These are phyloP conservation scores for Agriopis leucophaearia DNA, from an alignment of 2,888 invertebrate species.

Conservation along the genomic window DNA sequence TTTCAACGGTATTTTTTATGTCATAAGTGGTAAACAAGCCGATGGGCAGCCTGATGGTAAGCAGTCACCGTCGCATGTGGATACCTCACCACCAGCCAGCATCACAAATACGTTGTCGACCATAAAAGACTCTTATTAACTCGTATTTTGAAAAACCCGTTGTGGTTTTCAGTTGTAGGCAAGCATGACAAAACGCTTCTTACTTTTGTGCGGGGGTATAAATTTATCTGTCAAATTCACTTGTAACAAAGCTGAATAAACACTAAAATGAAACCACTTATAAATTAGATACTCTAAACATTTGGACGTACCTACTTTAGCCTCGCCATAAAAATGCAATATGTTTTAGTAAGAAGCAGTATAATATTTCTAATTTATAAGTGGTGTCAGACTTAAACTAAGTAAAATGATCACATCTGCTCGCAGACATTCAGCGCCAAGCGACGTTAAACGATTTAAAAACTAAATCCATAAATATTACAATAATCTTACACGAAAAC, in stretches of 20 bases:
- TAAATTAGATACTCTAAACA: conserved; percentile 28
- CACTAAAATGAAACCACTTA: conserved; percentile 35
- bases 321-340: background rate
- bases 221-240: conserved; percentile 9
- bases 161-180: background rate
- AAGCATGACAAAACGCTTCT: background rate
- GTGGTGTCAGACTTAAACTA: conserved; percentile 45
- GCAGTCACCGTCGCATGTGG: too few relatives aligned
- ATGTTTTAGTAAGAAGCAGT: background rate
- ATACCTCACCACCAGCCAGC: too few relatives aligned
- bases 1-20: background rate
- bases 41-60: too few relatives aligned
- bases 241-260: conserved; percentile 46
- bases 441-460: conserved; percentile 63
- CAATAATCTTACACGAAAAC: conserved; percentile 59
- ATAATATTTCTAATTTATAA: conserved; percentile 38
- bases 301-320: background rate
- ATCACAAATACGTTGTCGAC: too few relatives aligned
- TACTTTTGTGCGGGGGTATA: background rate
- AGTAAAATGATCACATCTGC: conserved; percentile 75
- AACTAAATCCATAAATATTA: conserved; percentile 68
- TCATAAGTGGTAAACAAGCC: too few relatives aligned
- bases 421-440: conserved; percentile 66
- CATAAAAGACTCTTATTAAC: too few relatives aligned
- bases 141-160: too few relatives aligned